Base-by-base conservation (phyloP, 2,113 vertebrate species). In the Brienomyrus brachyistius region DNA sequence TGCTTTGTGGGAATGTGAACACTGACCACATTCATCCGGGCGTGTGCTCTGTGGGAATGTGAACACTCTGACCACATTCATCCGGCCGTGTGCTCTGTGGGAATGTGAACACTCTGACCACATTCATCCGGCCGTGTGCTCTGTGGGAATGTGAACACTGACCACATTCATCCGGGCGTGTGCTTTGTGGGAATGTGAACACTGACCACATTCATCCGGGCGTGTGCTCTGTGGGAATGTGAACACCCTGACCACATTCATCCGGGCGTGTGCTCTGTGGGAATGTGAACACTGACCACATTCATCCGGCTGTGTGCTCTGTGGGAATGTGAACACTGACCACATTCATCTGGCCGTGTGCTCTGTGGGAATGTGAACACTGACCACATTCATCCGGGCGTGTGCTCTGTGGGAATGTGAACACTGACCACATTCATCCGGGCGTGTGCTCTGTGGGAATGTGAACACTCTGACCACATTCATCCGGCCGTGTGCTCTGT, bases 401-500 rank as follows among this genome's bases (percentile, higher is more conserved):
- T 51, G 50, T 51, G 50, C 2, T 13, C 3, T 0, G n/a, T 0
- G 27, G 66, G 66, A 13, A 31, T 31, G 27, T 70, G 66, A 70
- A 31, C 8, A 70, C 27, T 70, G 27, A 31, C 27, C 27, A 70
- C 66, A 27, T 27, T 13, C 0, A 51, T 1, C 50, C 0, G 11
- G 3, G 2, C 0, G 10, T 51, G 11, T 51, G 50, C 0, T 51
- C 0, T 5, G 10, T 13, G 66, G 66, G 66, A 13, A 31, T 31
- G 27, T 70, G 66, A 70, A 13, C 2, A 70, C 27, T 70, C 27
- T 70, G 66, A 35, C 11, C 27, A 70, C n/a, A 27, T 27, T 50
- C 10, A 50, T 13, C 48, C 0, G 2, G 48, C 0, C 0, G 0
- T 50, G 9, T 50, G 48, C 10, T 50, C 0, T 1, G 9, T 11